Conservation (phyloP, 2,888 invertebrate species). For the Argyresthia albistria region DNA sequence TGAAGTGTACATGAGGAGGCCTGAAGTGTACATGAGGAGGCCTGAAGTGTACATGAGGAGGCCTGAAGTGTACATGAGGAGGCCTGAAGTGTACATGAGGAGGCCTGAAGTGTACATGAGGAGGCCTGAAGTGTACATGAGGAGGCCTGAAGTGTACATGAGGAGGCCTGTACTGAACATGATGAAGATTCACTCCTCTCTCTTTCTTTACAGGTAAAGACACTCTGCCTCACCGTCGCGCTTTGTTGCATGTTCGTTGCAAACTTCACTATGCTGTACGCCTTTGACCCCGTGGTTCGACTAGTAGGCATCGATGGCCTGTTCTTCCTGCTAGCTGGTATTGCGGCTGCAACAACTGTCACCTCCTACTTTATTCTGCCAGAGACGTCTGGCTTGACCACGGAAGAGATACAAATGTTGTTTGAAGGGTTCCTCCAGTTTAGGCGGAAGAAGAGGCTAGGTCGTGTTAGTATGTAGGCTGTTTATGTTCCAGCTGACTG, state of each 20-base stretch:
- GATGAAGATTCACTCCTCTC: not conserved
- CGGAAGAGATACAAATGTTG: not conserved
- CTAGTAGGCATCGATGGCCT: conserved; percentile 34
- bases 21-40: no score
- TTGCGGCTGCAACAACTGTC: conserved; percentile 22
- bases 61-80: no score
- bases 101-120: no score
- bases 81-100: no score
- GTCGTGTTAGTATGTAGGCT: no score
- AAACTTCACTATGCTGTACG: conserved; percentile 22
- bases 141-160: not conserved
- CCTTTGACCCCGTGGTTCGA: conserved; percentile 18
- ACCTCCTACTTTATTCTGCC: conserved; percentile 28
- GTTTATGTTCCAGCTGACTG: no score
- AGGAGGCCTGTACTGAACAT: no score
- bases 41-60: no score
- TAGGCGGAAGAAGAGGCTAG: not conserved
- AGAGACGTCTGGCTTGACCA: conserved; percentile 37
- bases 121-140: not conserved
- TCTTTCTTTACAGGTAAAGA: conserved; percentile 22
- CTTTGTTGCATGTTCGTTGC: conserved; percentile 15
- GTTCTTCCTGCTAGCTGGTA: conserved; percentile 32
- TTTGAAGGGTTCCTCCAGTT: not conserved
- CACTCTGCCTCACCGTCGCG: conserved; percentile 18
- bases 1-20: no score